A percentile compares a stretch with the other conserved stretches of the same genome.
Conservation (phyloP, 1,140 invertebrate species). For the Nasonia longicornis region DNA sequence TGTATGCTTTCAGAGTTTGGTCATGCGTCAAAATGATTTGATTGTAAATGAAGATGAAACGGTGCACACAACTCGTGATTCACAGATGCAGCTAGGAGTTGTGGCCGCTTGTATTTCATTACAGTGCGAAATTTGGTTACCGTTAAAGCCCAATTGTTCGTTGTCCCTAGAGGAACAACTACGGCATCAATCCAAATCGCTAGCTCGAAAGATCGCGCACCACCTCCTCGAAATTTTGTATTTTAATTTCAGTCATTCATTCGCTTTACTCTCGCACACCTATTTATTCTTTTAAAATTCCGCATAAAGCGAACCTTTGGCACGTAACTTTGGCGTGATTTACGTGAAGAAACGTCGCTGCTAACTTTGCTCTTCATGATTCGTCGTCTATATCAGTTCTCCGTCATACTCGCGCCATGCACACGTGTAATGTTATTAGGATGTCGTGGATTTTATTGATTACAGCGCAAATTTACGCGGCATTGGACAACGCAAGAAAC, state of each 20-base stretch:
- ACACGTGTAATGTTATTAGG: not conserved
- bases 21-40: not conserved
- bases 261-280: not conserved
- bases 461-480: not conserved
- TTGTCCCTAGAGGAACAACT: not conserved
- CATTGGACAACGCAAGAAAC: not conserved
- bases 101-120: not conserved
- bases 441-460: not conserved
- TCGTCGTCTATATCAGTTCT: not conserved
- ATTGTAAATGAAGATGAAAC: not conserved
- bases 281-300: not conserved
- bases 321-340: constrained; percentile 43
- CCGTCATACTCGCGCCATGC: not conserved
- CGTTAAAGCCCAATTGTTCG: not conserved
- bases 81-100: not conserved
- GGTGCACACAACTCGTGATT: not conserved
- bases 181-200: not conserved
- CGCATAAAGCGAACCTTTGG: constrained; percentile 35
- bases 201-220: not conserved
- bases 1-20: not conserved
- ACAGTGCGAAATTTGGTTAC: not conserved
- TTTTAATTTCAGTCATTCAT: not conserved
- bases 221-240: not conserved
- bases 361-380: not conserved
- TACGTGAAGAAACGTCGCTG: not conserved